Evolutionary conservation across 2,888 invertebrate species (phyloP), one percentile per base, ranked within the genome.

Genomic region (Tholera decimalis): DNA sequence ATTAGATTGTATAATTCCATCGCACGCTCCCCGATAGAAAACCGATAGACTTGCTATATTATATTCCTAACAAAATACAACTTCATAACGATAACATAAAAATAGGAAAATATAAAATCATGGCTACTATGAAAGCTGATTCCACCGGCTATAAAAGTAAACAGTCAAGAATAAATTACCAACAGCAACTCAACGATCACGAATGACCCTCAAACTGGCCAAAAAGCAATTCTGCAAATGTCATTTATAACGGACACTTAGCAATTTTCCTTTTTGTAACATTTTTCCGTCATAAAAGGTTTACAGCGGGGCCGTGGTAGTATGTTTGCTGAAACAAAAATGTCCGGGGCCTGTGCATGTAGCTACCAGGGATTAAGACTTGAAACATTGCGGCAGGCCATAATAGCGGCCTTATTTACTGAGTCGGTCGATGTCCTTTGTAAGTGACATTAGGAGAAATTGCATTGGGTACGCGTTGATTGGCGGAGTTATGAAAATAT

Each of bases 321-420:
- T 85, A 76, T 81, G 79, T 85, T 84, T 76, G 67, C 50, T 58
- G 61, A 71, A 82, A 79, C 79, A 84, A 80, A 80, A 82, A 80
- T 82, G 76, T 68, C 76, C 54, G 62, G 51, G 30, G 68, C 61
- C 67, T 51, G 66, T 76, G 77, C 79, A 73, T 72, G 75, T 64
- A 75, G 75, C 78, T 76, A 80, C 67, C 58, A 68, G 73, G 83
- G 83, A 84, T 84, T 87, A 85, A 69, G 64, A 76, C 77, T 78
- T 85, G 87, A 86, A 83, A 82, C 80, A 83, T 82, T 77, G 81
- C 70, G 71, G 66, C 57, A 54, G 41, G 43, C 43, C 11, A 67
- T 70, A 80, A 78, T 80, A 76, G 64, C 67, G 39, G 65, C 53
- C 59, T 71, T 78, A 75, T 81, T 79, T 79, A 77, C 64, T 62